Evolutionary conservation across 1,140 invertebrate species (phyloP).

Genomic region (Charaxes varanes): DNA sequence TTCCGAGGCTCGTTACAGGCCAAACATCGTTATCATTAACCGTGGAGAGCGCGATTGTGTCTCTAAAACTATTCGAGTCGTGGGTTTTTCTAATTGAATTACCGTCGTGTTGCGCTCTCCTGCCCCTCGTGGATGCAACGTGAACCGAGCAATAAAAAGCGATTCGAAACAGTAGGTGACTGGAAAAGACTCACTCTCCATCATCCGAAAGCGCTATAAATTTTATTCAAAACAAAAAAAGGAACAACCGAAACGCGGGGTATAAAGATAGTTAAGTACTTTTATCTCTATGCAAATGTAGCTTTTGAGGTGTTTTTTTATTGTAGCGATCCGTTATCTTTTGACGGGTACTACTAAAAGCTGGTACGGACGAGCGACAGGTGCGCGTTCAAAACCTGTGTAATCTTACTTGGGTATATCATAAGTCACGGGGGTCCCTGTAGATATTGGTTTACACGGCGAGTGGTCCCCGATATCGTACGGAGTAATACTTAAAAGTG

Average conservation of each 20-base stretch:
- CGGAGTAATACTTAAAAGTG: too few relatives aligned
- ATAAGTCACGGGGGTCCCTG: slow-evolving; percentile 27
- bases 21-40: slow-evolving; percentile 41
- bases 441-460: too few relatives aligned
- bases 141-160: slow-evolving; percentile 14
- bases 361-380: slow-evolving; percentile 25
- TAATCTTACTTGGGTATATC: slow-evolving; percentile 33
- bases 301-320: slow-evolving; percentile 19
- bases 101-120: slow-evolving; percentile 21
- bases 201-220: slow-evolving; percentile 11
- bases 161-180: slow-evolving; percentile 15
- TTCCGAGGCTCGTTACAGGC: slow-evolving; percentile 44
- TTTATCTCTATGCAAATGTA: slow-evolving; percentile 27
- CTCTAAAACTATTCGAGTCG: slow-evolving; percentile 23
- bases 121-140: slow-evolving; percentile 9
- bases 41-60: slow-evolving; percentile 30
- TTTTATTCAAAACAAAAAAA: slow-evolving; percentile 18
- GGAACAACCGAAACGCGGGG: slow-evolving; percentile 13
- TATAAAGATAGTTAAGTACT: slow-evolving; percentile 20
- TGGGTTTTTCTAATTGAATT: slow-evolving; percentile 33
- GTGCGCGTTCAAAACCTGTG: slow-evolving; percentile 35
- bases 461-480: too few relatives aligned
- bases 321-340: slow-evolving; percentile 30
- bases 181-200: slow-evolving; percentile 6
- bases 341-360: slow-evolving; percentile 31